Conservation (phyloP, 1,140 invertebrate species). For the Linepithema humile region DNA sequence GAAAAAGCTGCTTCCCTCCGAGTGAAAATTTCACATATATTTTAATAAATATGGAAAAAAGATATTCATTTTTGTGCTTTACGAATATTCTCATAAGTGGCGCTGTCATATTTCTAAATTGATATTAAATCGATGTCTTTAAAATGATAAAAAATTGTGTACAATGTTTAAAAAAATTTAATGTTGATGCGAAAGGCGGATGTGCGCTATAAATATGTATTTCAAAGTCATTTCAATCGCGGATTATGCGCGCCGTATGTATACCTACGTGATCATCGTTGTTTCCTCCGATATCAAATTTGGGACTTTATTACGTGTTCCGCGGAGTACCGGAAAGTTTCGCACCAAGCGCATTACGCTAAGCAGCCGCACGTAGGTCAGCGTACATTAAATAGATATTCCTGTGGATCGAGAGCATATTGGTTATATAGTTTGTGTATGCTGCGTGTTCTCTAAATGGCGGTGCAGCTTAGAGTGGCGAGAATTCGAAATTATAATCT, state of each 20-base stretch:
- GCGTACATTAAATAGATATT: slow-evolving; percentile 12
- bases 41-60: not conserved
- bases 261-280: not conserved
- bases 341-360: slow-evolving; percentile 23
- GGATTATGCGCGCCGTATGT: not conserved
- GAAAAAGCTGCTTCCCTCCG: not conserved
- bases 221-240: not conserved
- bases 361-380: slow-evolving; percentile 10
- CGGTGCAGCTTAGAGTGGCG: not conserved
- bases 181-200: not conserved
- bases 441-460: slow-evolving; percentile 3
- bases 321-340: slow-evolving; percentile 38
- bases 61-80: not conserved
- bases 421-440: not conserved
- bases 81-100: not conserved
- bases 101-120: not conserved
- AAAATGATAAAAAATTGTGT: not conserved
- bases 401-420: not conserved
- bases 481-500: slow-evolving; percentile 15
- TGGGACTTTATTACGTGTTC: slow-evolving; percentile 38
- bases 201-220: not conserved
- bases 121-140: not conserved
- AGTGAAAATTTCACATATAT: not conserved
- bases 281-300: slow-evolving; percentile 23
- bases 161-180: not conserved